These are phyloP conservation scores for Hyaena hyaena DNA, from an alignment of 2,113 vertebrate genomes.

Conservation along the genomic window DNA sequence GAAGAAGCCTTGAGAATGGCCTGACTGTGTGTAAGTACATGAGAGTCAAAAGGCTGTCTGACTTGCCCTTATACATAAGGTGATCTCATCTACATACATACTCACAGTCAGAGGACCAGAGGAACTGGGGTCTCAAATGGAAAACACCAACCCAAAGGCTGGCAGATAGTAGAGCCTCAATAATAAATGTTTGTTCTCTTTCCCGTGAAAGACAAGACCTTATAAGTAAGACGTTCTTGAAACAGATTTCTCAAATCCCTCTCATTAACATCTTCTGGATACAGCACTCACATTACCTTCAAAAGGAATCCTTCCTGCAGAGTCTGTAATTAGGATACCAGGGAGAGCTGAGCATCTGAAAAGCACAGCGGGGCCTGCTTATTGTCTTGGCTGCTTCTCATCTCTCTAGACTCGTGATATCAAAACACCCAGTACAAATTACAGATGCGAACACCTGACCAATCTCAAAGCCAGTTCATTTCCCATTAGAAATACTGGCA, in stretches of 20 bases:
- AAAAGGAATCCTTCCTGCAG: conserved; percentile 67
- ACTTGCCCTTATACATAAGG: background rate
- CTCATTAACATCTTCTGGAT: conserved; percentile 56
- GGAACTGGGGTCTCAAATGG: background rate
- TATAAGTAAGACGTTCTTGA: conserved; percentile 40
- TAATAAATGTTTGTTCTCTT: conserved; percentile 57
- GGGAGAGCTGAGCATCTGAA: conserved; percentile 14
- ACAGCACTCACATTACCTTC: conserved; percentile 54
- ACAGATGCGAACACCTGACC: conserved; percentile 29
- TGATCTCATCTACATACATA: background rate
- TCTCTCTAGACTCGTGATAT: background rate
- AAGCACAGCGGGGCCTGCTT: background rate
- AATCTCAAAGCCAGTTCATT: conserved; percentile 1
- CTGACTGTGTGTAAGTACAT: background rate
- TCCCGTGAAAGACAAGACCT: conserved; percentile 34
- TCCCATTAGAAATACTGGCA: conserved; percentile 19
- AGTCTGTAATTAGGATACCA: conserved; percentile 61
- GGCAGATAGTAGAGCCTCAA: conserved; percentile 34
- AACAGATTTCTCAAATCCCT: conserved; percentile 25
- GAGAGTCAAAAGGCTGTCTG: background rate
- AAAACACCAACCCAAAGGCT: background rate
- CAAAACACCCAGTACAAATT: conserved; percentile 29
- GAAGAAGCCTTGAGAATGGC: background rate
- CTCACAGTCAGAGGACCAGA: background rate
- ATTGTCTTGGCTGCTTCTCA: conserved; percentile 16